These are phyloP conservation scores for Ceuthmochares aereus DNA, from an alignment of 2,113 vertebrate genomes.

Conservation along the genomic window DNA sequence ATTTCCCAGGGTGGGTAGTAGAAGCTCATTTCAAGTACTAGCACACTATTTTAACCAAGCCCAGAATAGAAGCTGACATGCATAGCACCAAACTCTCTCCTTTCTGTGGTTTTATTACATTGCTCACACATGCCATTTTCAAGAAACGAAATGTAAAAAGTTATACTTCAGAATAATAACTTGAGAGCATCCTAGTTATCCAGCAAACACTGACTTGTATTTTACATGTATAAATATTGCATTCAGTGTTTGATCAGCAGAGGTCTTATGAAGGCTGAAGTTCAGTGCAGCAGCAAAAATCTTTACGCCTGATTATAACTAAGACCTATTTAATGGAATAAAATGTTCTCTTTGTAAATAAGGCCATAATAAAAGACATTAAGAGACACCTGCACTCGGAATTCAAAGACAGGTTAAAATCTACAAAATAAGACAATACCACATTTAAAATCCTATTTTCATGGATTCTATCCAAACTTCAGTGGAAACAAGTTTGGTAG, in stretches of 20 bases:
- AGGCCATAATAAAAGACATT: not conserved
- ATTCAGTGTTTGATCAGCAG: not conserved
- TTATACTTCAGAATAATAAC: not conserved
- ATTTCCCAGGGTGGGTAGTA: not conserved
- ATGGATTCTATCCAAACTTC: constrained; percentile 35
- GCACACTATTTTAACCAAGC: not conserved
- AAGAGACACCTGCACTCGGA: not conserved
- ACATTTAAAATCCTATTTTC: not conserved
- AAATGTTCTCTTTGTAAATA: not conserved
- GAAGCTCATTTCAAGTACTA: not conserved
- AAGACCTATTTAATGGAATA: not conserved
- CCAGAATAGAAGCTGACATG: not conserved
- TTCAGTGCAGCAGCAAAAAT: not conserved
- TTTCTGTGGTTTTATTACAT: not conserved
- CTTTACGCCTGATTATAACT: not conserved
- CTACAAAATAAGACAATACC: not conserved
- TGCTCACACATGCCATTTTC: not conserved
- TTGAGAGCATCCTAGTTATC: not conserved
- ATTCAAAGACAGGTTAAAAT: not conserved
- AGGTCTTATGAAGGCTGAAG: not conserved
- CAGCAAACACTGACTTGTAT: not conserved
- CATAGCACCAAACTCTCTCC: not conserved
- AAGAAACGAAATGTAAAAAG: not conserved
- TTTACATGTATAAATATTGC: not conserved
- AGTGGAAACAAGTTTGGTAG: constrained; percentile 52